These are phyloP conservation scores for Sterrhoptilus dennistouni DNA, from an alignment of 2,113 vertebrate species.

Conservation along the genomic window DNA sequence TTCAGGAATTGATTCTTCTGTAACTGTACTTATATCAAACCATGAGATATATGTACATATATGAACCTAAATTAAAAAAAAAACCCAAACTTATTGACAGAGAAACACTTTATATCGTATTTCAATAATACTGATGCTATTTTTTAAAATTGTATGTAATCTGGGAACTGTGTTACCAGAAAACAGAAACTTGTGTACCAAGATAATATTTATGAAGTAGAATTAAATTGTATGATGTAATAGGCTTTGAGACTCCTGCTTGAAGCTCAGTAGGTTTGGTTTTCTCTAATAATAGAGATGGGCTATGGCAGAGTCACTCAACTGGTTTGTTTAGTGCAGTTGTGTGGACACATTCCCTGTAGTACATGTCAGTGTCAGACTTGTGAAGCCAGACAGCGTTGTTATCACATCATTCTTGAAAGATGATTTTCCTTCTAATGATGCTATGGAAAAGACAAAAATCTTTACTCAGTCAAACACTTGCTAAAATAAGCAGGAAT, in stretches of 20 bases:
- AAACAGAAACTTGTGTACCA: conserved; percentile 44
- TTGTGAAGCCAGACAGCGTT: background rate
- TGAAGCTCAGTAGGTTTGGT: conserved; percentile 23
- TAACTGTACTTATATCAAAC: conserved; percentile 35
- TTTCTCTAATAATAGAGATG: background rate
- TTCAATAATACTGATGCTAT: conserved; percentile 41
- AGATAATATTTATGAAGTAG: conserved; percentile 44
- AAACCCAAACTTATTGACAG: conserved; percentile 5
- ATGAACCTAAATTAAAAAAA: conserved; percentile 42
- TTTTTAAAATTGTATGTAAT: conserved; percentile 35
- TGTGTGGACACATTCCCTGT: background rate
- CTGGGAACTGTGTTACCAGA: conserved; percentile 37
- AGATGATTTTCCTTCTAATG: background rate
- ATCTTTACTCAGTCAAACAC: background rate
- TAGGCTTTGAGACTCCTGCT: conserved; percentile 21
- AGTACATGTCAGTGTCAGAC: background rate
- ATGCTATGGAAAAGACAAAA: background rate
- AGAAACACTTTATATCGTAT: conserved; percentile 37
- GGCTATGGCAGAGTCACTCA: background rate
- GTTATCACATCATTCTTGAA: background rate
- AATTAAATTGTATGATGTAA: conserved; percentile 36
- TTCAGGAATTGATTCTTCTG: conserved; percentile 34
- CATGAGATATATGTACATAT: background rate
- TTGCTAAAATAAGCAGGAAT: background rate
- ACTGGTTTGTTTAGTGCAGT: background rate